Evolutionary conservation across 2,113 vertebrate genomes (phyloP), one percentile per base, ranked within the genome.

Genomic region (Clarias macrocephalus): DNA sequence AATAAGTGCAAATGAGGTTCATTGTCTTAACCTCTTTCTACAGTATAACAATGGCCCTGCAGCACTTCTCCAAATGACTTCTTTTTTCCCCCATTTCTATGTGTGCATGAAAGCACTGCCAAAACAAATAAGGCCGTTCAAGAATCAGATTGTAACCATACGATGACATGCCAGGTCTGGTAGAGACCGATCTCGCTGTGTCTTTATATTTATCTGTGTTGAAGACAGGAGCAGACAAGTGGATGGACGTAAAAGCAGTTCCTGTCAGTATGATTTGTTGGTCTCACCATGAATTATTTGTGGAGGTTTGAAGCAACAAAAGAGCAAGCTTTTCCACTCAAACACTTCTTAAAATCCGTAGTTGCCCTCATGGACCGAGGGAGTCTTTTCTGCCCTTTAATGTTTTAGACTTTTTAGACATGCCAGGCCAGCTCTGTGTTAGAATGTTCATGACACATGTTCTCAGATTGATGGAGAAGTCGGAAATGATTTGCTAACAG

Each of bases 231-330:
- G 30, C 42, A 88, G 83, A 88, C 83, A 83, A 90, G 59, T 81
- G 85, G 89, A 89, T 90, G 80, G 63, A 87, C 83, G 89, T 88
- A 70, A 80, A 90, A 88, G 90, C 89, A 90, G 92, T 85, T 91
- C 88, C 90, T 93, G 90, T 94, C 93, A 94, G 91, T 93, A 92
- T 88, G 82, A 91, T 90, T 92, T 88, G 86, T 92, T 88, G 91
- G 37, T 82, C 83, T 87, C 89, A 94, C 93, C 93, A 96, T 95
- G 91, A 95, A 95, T 96, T 95, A 95, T 95, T 96, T 94, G 93
- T 93, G 93, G 91, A 93, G 91, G 65, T 92, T 93, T 94, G 59
- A 92, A 90, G 93, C 94, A 93, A 95, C 91, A 94, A 93, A 93
- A 93, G 90, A 28, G n/a, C 6, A 8, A 56, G 52, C n/a, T 92